Evolutionary conservation across 2,113 vertebrate species (phyloP).

Genomic region (Hepsetus odoe): DNA sequence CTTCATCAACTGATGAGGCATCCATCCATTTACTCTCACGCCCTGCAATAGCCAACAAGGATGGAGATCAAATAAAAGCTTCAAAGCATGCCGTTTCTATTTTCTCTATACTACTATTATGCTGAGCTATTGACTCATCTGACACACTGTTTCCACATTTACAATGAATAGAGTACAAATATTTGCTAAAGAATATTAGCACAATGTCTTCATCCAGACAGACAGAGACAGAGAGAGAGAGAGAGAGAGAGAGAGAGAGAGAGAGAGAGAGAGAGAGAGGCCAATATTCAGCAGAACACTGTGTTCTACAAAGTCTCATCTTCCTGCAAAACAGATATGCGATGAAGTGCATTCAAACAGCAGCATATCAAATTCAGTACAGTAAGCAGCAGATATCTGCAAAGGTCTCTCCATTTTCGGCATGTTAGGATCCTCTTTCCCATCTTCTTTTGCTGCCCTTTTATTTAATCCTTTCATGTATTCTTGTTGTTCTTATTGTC

Average conservation of each 20-base stretch:
- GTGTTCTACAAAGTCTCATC: not conserved
- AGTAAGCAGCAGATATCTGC: constrained; percentile 48
- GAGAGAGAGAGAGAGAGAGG: constrained; percentile 2
- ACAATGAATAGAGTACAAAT: not conserved
- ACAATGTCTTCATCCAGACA: constrained; percentile 2
- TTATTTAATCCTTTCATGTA: too few relatives aligned
- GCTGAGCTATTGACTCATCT: not conserved
- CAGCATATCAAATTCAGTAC: constrained; percentile 63
- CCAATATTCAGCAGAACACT: not conserved
- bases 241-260: not conserved
- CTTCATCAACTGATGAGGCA: constrained; percentile 52
- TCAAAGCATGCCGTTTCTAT: constrained; percentile 26
- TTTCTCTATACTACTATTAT: not conserved
- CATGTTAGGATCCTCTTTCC: constrained; percentile 33
- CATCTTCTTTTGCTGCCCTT: constrained; percentile 8
- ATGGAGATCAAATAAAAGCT: not conserved
- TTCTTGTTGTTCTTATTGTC: too few relatives aligned
- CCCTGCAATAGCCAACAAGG: not conserved
- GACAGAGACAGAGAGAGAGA: not conserved
- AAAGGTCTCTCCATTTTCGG: constrained; percentile 46
- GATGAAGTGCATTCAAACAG: constrained; percentile 30
- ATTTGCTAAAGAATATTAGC: constrained; percentile 15
- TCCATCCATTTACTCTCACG: not conserved
- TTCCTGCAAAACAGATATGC: constrained; percentile 40
- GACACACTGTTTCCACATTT: not conserved